These are phyloP conservation scores for Carassius carassius DNA, from an alignment of 2,113 vertebrate species.

Conservation along the genomic window DNA sequence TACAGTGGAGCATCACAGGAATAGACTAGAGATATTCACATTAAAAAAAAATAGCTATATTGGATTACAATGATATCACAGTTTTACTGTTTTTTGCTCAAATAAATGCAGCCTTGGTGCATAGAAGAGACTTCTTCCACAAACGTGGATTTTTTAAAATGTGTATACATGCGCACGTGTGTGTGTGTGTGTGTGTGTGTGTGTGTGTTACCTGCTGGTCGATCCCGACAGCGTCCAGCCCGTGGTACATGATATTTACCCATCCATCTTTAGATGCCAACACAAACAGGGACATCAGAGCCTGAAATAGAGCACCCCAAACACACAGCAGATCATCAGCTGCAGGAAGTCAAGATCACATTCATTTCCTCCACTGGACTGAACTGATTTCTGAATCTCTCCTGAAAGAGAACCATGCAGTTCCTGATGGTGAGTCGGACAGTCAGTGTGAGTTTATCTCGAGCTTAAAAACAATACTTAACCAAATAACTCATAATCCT, in stretches of 20 bases:
- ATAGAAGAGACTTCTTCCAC: too few species aligned
- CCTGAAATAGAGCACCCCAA: constrained; percentile 63
- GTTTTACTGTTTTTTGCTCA: neutral
- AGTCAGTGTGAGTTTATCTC: neutral
- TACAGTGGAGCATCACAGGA: too few species aligned
- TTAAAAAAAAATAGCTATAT: too few species aligned
- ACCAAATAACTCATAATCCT: neutral
- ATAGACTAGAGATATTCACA: too few species aligned
- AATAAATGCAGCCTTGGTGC: neutral
- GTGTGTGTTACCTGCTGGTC: constrained; percentile 80
- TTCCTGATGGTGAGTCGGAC: neutral
- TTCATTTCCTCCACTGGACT: neutral
- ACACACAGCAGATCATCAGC: neutral
- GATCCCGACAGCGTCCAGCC: constrained; percentile 85
- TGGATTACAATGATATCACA: too few species aligned
- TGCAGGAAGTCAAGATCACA: neutral
- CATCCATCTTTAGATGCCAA: constrained; percentile 90
- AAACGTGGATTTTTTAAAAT: too few species aligned
- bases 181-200: neutral
- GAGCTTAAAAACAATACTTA: neutral
- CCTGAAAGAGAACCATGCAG: too few species aligned
- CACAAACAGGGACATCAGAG: constrained; percentile 88
- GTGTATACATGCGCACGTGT: too few species aligned
- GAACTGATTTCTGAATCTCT: neutral
- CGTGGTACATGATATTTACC: constrained; percentile 92